Base-by-base conservation (phyloP, 2,888 invertebrate genomes). In the Dolichopus griseipennis region DNA sequence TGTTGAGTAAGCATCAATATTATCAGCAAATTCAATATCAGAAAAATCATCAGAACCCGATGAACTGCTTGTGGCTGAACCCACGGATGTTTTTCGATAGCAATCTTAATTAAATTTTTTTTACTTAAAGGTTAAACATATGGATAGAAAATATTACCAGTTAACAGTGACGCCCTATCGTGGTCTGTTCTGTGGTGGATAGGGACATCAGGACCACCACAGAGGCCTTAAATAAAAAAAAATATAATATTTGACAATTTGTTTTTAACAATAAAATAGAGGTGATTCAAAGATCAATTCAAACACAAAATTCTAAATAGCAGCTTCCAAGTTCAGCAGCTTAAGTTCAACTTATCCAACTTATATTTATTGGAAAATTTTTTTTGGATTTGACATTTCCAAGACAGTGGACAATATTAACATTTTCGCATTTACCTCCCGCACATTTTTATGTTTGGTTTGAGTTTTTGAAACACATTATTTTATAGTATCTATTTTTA, bases 141-240 rank as follows among this genome's bases (percentile, higher is more conserved):
- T 10, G 10, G 10, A 43, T 33, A 1, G 65, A 18, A 34, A 21
- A 37, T 69, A 74, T 74, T 76, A 81, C 81, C 80, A 77, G 77
- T 80, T 80, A 80, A 79, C 77, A 81, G 80, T 76, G 82, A 80
- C 77, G 81, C 81, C 82, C 81, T 81, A 81, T 82, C 82, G 80
- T 82, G 82, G 78, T 82, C 82, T 77, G 81, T 79, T 82, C 82
- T 82, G 80, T 81, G 81, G 81, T 81, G 76, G 78, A 76, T 92
- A 92, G 95, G 95, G 89, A 89, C 96, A 96, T 97, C 97, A 97
- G 96, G 96, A 97, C 92, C 95, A 96, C 82, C 82, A 96, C 96
- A 92, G 96, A 95, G 96, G 96, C 95, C 43, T 43, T 8, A 37
- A 37, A 43, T 43, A 43, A 43, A 15, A 43, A 9, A 6, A 43